phyloP scores from a whole-genome alignment of 92 coral and sea anemone species.

The Isaurus tuberculatus region DNA sequence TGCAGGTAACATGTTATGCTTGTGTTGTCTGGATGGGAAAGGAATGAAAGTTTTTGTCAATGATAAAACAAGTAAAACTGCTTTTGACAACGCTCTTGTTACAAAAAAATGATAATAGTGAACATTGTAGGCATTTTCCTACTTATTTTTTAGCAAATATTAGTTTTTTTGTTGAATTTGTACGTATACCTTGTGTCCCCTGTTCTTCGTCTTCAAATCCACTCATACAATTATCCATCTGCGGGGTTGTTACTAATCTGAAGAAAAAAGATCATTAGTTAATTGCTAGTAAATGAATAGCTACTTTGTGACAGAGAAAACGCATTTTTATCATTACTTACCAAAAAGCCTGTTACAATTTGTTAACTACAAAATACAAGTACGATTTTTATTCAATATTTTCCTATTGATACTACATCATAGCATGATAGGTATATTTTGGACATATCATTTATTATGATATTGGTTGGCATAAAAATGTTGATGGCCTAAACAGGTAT shows the following conservation, averaged over 20 bases:
- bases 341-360: background rate
- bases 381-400: background rate
- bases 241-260: background rate
- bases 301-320: background rate
- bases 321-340: background rate
- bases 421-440: background rate
- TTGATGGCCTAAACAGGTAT: background rate
- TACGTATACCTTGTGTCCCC: too few relatives aligned
- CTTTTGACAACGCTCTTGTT: too few relatives aligned
- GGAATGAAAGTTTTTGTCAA: too few relatives aligned
- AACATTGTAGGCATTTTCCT: too few relatives aligned
- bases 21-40: background rate
- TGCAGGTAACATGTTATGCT: background rate
- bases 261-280: constrained; percentile 5
- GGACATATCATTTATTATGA: background rate
- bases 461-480: background rate
- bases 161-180: too few relatives aligned
- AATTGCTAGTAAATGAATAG: constrained; percentile 2
- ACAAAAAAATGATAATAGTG: too few relatives aligned
- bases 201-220: too few relatives aligned
- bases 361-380: constrained; percentile 2
- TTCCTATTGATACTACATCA: background rate
- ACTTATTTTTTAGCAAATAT: too few relatives aligned
- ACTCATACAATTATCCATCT: too few relatives aligned
- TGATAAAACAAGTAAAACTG: too few relatives aligned